These are phyloP conservation scores for Amiota mariae DNA, from an alignment of 2,888 invertebrate species.

Conservation along the genomic window DNA sequence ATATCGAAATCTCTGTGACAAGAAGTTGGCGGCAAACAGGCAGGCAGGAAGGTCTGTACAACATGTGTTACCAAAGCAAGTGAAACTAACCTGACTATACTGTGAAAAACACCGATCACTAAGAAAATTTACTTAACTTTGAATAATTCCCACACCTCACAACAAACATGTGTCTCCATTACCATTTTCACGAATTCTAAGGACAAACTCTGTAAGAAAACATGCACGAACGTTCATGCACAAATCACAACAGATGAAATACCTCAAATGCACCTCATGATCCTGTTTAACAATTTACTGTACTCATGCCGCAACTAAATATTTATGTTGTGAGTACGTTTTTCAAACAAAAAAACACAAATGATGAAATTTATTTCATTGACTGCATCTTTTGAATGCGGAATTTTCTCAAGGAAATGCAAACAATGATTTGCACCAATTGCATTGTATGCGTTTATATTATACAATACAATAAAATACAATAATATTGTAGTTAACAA, in stretches of 20 bases:
- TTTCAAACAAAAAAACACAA: conserved; percentile 11
- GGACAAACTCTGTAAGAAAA: not conserved
- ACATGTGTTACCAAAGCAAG: conserved; percentile 9
- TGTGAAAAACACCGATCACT: not conserved
- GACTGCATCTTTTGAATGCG: not conserved
- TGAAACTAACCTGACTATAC: conserved; percentile 2
- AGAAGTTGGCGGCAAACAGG: no score
- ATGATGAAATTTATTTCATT: conserved; percentile 11
- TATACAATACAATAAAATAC: conserved; percentile 9
- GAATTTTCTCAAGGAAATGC: conserved; percentile 20
- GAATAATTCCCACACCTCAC: conserved; percentile 5
- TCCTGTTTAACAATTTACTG: conserved; percentile 6
- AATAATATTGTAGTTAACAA: not conserved
- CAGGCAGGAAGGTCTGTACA: conserved; percentile 8
- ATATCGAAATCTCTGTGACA: not conserved
- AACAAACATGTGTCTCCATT: not conserved
- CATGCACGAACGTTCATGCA: conserved; percentile 12
- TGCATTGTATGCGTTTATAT: conserved; percentile 5
- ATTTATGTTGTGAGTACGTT: conserved; percentile 18
- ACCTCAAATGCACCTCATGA: conserved; percentile 5
- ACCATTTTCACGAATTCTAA: not conserved
- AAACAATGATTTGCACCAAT: conserved; percentile 21
- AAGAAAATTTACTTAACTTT: not conserved
- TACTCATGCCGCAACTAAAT: conserved; percentile 6
- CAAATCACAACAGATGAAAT: not conserved